These are phyloP conservation scores for Neosalanx taihuensis DNA, from an alignment of 2,797 vertebrate species.

Conservation along the genomic window DNA sequence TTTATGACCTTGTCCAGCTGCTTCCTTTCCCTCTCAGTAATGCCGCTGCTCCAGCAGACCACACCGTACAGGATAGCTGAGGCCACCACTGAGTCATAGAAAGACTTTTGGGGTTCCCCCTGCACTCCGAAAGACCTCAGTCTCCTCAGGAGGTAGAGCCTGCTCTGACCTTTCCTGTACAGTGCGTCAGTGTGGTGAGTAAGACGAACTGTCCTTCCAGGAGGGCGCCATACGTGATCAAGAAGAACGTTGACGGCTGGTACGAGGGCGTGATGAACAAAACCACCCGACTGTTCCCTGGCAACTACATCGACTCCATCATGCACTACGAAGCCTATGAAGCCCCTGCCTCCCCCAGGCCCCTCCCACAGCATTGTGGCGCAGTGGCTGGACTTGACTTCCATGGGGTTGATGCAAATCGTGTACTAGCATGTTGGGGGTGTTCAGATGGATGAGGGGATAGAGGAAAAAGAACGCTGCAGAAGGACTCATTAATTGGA, in stretches of 20 bases:
- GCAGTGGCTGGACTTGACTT: too few species aligned
- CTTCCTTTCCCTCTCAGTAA: too few species aligned
- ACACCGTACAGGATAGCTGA: too few species aligned
- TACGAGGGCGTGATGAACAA: constrained; percentile 91
- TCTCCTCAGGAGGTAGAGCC: too few species aligned
- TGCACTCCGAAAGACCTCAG: too few species aligned
- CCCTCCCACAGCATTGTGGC: neutral
- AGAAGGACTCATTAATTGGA: neutral
- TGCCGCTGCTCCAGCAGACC: too few species aligned
- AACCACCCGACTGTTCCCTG: constrained; percentile 93
- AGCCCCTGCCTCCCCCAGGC: neutral
- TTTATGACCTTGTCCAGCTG: too few species aligned
- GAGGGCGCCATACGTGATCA: constrained; percentile 96
- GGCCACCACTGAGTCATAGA: too few species aligned
- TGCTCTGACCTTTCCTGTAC: too few species aligned
- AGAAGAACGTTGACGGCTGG: constrained; percentile 98
- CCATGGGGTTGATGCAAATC: neutral
- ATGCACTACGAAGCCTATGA: constrained; percentile 80
- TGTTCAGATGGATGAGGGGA: neutral
- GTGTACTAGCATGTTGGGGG: neutral
- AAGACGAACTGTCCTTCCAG: constrained; percentile 92
- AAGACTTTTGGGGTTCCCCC: too few species aligned
- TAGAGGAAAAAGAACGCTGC: neutral
- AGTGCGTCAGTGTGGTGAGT: too few species aligned
- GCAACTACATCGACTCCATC: constrained; percentile 96